phyloP scores from a whole-genome alignment of 1,140 invertebrate genomes.

The Stenopsyche tienmushanensis region DNA sequence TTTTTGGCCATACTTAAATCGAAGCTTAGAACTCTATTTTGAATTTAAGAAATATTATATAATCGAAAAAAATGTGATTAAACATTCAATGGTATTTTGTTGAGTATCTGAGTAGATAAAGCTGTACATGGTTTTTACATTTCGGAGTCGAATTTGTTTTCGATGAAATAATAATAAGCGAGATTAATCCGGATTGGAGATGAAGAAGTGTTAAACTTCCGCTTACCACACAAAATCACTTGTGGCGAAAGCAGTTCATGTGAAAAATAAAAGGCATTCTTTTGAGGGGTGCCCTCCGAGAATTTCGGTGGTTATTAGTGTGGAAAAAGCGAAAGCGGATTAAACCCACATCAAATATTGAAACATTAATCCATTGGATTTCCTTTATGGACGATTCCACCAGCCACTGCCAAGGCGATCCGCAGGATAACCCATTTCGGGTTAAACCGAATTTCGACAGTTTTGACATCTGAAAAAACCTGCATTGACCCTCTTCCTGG shows the following conservation, averaged over 20 bases:
- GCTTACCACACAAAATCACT: neutral
- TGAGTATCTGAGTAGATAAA: no score
- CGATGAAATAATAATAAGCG: no score
- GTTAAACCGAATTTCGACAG: conserved; percentile 21
- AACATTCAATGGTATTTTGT: no score
- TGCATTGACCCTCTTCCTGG: neutral
- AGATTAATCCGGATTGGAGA: no score
- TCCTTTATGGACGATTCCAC: conserved; percentile 5
- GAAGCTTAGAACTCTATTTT: no score
- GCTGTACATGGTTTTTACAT: no score
- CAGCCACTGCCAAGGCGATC: neutral
- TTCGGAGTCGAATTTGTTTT: no score
- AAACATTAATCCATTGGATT: conserved; percentile 29
- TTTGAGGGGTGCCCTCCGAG: neutral
- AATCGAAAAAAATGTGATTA: no score
- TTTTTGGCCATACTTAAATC: no score
- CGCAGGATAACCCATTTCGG: conserved; percentile 16
- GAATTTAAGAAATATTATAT: no score
- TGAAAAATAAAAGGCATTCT: neutral
- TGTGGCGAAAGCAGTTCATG: neutral
- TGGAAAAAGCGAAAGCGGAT: conserved; percentile 29
- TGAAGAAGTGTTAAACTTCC: no score
- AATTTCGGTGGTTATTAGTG: conserved; percentile 24
- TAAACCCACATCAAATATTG: conserved; percentile 36
- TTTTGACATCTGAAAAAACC: conserved; percentile 19